Evolutionary conservation across 2,888 invertebrate genomes (phyloP).

Genomic region (Rhodophaea formosa): DNA sequence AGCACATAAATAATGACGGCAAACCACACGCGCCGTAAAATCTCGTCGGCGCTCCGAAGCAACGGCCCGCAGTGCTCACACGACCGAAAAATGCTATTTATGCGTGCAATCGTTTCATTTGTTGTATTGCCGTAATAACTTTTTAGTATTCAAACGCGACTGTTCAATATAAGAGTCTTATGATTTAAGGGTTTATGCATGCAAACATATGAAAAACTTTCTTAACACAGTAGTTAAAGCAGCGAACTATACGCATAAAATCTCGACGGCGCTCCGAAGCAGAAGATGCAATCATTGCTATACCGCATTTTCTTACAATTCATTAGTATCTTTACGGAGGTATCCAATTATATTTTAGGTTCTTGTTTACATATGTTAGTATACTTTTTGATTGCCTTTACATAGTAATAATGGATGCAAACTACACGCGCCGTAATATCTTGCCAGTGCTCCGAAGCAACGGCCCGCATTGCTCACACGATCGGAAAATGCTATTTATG

Average conservation of each 20-base stretch:
- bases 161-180: too few relatives aligned
- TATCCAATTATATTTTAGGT: too few relatives aligned
- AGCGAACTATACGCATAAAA: constrained; percentile 50
- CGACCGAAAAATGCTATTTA: constrained; percentile 66
- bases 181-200: too few relatives aligned
- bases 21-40: constrained; percentile 28
- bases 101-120: constrained; percentile 23
- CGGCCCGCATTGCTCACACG: constrained; percentile 57
- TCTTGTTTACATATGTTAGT: too few relatives aligned
- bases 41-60: constrained; percentile 45
- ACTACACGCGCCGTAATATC: constrained; percentile 28
- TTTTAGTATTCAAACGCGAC: too few relatives aligned
- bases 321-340: too few relatives aligned
- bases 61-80: constrained; percentile 60
- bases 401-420: constrained; percentile 19
- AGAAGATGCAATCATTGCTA: background rate
- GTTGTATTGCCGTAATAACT: background rate
- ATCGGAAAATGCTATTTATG: constrained; percentile 66
- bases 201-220: too few relatives aligned
- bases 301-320: background rate
- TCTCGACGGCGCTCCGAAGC: too few relatives aligned
- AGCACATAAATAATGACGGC: constrained; percentile 30
- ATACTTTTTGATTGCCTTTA: background rate
- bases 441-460: constrained; percentile 51
- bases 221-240: too few relatives aligned